Conservation (phyloP, 2,113 vertebrate species). For the Arothron firmamentum region DNA sequence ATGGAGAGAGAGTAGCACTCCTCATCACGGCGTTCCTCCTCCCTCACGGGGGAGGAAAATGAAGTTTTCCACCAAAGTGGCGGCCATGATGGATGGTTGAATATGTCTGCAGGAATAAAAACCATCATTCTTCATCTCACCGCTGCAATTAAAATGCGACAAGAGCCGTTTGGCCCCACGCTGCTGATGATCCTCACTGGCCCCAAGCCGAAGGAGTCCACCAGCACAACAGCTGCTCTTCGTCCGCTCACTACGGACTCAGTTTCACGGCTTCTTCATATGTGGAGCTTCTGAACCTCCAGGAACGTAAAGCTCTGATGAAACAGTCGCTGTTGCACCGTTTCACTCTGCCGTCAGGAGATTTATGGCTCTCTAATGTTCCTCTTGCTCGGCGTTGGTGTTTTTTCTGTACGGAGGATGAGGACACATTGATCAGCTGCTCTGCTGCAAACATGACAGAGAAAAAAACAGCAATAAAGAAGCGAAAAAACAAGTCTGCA, state of each 20-base stretch:
- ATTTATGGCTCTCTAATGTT: conserved; percentile 48
- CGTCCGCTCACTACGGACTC: not conserved
- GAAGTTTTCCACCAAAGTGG: conserved; percentile 45
- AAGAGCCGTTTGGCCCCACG: conserved; percentile 18
- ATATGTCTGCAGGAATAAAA: conserved; percentile 29
- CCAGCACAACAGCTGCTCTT: not conserved
- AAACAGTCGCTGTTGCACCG: conserved; percentile 51
- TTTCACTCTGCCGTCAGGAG: conserved; percentile 33
- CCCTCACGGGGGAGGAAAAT: conserved; percentile 33
- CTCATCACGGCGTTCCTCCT: conserved; percentile 31
- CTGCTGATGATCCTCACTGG: conserved; percentile 24
- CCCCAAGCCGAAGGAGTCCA: conserved; percentile 10
- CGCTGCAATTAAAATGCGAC: conserved; percentile 60
- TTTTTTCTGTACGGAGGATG: conserved; percentile 35
- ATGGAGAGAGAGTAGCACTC: conserved; percentile 8
- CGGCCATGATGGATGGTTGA: conserved; percentile 56
- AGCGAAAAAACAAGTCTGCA: conserved; percentile 21
- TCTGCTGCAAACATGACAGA: conserved; percentile 34
- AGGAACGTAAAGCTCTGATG: conserved; percentile 44
- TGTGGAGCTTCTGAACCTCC: conserved; percentile 9
- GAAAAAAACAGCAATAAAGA: conserved; percentile 18
- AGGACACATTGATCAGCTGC: conserved; percentile 41
- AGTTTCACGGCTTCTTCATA: conserved; percentile 19
- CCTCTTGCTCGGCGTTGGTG: conserved; percentile 12
- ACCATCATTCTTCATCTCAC: conserved; percentile 46